Evolutionary conservation across 2,113 vertebrate species (phyloP).

Genomic region (Mastomys natalensis): DNA sequence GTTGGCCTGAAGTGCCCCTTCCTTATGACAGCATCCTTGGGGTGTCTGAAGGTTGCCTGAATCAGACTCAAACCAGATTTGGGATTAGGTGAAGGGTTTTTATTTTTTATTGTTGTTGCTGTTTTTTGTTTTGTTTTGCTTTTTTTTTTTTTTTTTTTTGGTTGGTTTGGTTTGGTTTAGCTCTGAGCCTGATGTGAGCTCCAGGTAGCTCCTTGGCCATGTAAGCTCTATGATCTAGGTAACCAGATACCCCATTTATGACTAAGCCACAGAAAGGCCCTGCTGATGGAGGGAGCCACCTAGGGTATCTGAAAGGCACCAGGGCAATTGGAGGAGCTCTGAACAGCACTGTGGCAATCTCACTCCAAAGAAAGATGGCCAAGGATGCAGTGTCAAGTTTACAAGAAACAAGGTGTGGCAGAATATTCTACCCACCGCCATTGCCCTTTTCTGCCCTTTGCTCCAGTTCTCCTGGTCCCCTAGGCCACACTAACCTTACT

Average conservation of each 20-base stretch:
- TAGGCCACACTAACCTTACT: background rate
- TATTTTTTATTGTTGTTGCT: background rate
- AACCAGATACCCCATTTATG: fast-evolving
- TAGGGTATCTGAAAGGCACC: background rate
- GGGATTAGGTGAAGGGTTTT: background rate
- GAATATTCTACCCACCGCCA: background rate
- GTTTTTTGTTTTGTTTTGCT: background rate
- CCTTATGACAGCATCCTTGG: no score
- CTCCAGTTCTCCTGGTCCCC: no score
- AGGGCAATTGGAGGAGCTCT: no score
- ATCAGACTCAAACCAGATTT: background rate
- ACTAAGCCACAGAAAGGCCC: background rate
- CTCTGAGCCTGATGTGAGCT: background rate
- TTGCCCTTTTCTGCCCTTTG: no score
- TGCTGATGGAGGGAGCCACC: fast-evolving
- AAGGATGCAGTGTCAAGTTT: background rate
- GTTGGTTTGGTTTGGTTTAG: background rate
- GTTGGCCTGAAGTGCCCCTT: background rate
- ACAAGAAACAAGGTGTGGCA: background rate
- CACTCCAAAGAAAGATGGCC: background rate
- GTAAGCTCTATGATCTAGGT: background rate
- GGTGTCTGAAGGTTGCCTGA: background rate
- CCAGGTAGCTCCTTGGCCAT: background rate
- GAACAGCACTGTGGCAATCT: background rate
- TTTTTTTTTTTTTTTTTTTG: background rate